Base-by-base conservation (phyloP, 2,888 invertebrate genomes). In the Rambutsinella grinnellia region DNA sequence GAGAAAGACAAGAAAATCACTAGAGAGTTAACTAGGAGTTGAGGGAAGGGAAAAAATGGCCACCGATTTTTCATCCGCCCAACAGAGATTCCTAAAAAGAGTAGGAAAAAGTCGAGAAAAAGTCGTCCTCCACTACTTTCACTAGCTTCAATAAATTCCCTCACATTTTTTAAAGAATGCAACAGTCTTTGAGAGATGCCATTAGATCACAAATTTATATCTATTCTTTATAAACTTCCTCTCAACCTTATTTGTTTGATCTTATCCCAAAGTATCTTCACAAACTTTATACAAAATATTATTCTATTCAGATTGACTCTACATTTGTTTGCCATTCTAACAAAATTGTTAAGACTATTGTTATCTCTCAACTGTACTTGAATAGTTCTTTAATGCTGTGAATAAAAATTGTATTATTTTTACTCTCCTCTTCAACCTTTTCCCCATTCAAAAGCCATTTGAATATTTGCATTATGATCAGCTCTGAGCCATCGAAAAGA, bases 1-100 rank as follows among this genome's bases (percentile, higher is more conserved):
- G 69, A 80, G 80, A 82, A 81, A 78, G 80, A 81, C 79, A 82
- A 81, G 79, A 81, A 80, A 82, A 82, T 82, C 81, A 81, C 80
- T 81, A 80, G 82, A 80, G 82, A 81, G 79, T 81, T 79, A 79
- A 81, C 79, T 76, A 78, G 77, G 79, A 71, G 79, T 71, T 76
- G 78, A 79, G 80, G 78, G 79, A 79, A 76, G 63, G 74, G 70
- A 79, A 82, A 82, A 81, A 82, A 81, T 82, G 79, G 81, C 78
- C 69, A 76, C 78, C 81, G 79, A 81, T 82, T 82, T 82, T 82
- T 82, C 80, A 82, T 75, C 70, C 61, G 65, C 36, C 60, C 66
- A 61, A 61, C 78, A 49, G 62, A 72, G 57, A 26, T 8, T 36
- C 13, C 36, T 26, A 47, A 67, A 70, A 10, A 72, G 19, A 60